Conservation (phyloP, 2,113 vertebrate species). For the Thomomys bottae region DNA sequence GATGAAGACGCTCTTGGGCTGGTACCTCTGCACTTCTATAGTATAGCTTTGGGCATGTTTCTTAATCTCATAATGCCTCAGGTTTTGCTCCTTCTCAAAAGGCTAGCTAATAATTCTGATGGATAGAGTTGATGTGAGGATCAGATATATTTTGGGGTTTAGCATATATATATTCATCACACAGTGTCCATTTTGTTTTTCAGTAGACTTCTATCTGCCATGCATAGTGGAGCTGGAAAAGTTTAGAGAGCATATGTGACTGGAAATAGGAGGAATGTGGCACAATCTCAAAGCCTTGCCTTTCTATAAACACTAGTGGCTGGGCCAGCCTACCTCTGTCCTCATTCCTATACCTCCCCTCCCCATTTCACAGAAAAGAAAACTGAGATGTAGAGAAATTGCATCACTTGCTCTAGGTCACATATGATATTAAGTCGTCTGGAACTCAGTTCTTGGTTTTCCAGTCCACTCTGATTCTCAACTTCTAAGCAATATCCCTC, state of each 20-base stretch:
- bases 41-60: not conserved
- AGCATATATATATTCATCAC: not conserved
- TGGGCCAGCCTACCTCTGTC: rapidly evolving
- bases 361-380: conserved; percentile 1
- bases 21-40: not conserved
- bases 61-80: not conserved
- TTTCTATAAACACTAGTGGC: no score
- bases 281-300: not conserved
- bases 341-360: not conserved
- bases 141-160: not conserved
- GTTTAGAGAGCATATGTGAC: not conserved
- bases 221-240: not conserved
- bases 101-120: no score
- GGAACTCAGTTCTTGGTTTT: not conserved
- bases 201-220: not conserved
- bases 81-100: not conserved
- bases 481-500: not conserved
- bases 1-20: not conserved
- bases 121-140: not conserved
- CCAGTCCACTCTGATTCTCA: not conserved
- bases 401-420: not conserved
- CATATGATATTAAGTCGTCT: not conserved
- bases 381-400: not conserved
- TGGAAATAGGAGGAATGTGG: not conserved
- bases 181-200: rapidly evolving